Evolutionary conservation across 2,888 invertebrate genomes (phyloP).

Genomic region (Heliconius erato): DNA sequence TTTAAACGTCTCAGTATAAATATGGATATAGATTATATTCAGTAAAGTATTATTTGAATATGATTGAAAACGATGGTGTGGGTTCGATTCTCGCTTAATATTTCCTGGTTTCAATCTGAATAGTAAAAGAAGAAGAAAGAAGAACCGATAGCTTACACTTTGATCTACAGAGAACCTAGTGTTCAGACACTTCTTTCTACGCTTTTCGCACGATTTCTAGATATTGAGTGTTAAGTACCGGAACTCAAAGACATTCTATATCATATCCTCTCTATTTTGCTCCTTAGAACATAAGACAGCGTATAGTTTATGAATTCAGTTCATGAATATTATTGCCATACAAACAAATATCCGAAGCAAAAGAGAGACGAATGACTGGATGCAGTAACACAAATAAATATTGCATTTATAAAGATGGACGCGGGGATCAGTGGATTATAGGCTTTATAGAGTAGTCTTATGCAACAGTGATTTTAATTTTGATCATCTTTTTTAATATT

Average conservation of each 20-base stretch:
- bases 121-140: neutral
- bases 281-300: neutral
- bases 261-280: neutral
- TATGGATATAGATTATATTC: neutral
- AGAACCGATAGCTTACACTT: no score
- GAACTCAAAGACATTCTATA: neutral
- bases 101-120: neutral
- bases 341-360: constrained; percentile 25
- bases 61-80: neutral
- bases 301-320: constrained; percentile 33
- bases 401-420: constrained; percentile 16
- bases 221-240: neutral
- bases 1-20: neutral
- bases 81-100: neutral
- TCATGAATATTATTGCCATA: constrained; percentile 35
- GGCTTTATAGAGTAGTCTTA: neutral
- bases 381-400: constrained; percentile 25
- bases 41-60: neutral
- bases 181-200: neutral
- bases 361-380: constrained; percentile 9
- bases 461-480: neutral
- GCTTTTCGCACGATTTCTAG: no score
- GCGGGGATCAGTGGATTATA: neutral
- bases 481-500: neutral
- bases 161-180: neutral